Evolutionary conservation across 2,113 vertebrate genomes (phyloP), one percentile per base, ranked within the genome.

Genomic region (Pachyramphus minor): DNA sequence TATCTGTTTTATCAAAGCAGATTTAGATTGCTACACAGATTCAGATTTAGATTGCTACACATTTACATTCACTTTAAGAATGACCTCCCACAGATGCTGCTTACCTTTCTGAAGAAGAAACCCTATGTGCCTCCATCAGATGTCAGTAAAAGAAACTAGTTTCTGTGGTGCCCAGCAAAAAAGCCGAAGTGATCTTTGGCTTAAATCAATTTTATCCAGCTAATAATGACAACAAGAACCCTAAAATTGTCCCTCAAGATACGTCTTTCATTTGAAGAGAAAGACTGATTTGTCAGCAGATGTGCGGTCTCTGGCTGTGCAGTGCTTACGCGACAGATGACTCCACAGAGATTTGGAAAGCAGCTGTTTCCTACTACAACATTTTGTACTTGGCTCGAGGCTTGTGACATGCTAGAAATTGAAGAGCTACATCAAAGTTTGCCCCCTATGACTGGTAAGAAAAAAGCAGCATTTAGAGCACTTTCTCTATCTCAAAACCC

Each of bases 271-370:
- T 87, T 90, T 81, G 49, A 77, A 82, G 83, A 84, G 72, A 14
- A 83, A 55, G 76, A 63, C 24, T 75, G 80, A 87, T 89, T 45
- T 93, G 81, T 93, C 89, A 97, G 94, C 93, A 96, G 81, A 87
- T 50, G 66, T 11, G 25, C 37, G 16, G 14, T 68, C 88, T 78
- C 87, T 72, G 41, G 74, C 81, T 79, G 83, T 0, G 2, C n/a
- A 22, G 39, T 64, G 84, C 66, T 91, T 87, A 84, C 2, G 3
- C 0, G 11, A 93, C 86, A 91, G 77, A 90, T 68, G 91, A 94
- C 58, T 86, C 76, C 37, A 2, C 62, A 87, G 89, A 91, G 84
- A 91, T 93, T 86, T 87, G 62, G 73, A 79, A 94, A 95, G 87
- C 89, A 96, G 87, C 84, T 95, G 89, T 75, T 95, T 94, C 66